Evolutionary conservation across 2,797 vertebrate genomes (phyloP).

Genomic region (Xiphophorus birchmanni): DNA sequence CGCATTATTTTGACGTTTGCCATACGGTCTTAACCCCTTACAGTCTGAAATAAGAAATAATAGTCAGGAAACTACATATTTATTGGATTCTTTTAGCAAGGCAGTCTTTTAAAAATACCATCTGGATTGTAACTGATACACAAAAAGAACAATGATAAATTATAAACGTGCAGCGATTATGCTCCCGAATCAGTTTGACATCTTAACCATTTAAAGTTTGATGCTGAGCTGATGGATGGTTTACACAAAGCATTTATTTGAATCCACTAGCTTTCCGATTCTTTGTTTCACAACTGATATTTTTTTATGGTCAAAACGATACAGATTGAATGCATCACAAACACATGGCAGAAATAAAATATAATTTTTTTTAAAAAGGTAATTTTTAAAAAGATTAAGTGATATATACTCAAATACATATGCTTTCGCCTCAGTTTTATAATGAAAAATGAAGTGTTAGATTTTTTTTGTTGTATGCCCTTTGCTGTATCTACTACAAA

Average conservation of each 20-base stretch:
- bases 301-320: neutral
- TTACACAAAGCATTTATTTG: neutral
- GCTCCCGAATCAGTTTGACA: neutral
- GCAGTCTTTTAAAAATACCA: neutral
- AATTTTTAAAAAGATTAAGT: neutral
- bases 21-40: slow-evolving; percentile 48
- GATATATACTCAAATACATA: neutral
- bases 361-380: neutral
- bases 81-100: neutral
- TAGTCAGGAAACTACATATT: neutral
- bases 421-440: neutral
- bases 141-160: neutral
- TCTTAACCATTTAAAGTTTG: neutral
- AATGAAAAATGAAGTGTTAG: neutral
- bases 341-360: neutral
- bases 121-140: neutral
- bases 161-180: neutral
- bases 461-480: neutral
- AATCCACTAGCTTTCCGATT: neutral
- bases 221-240: neutral
- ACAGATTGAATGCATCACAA: neutral
- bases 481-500: neutral
- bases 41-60: neutral
- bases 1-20: slow-evolving; percentile 65
- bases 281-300: neutral